Evolutionary conservation across 2,888 invertebrate species (phyloP).

Genomic region (Polydrusus cervinus): DNA sequence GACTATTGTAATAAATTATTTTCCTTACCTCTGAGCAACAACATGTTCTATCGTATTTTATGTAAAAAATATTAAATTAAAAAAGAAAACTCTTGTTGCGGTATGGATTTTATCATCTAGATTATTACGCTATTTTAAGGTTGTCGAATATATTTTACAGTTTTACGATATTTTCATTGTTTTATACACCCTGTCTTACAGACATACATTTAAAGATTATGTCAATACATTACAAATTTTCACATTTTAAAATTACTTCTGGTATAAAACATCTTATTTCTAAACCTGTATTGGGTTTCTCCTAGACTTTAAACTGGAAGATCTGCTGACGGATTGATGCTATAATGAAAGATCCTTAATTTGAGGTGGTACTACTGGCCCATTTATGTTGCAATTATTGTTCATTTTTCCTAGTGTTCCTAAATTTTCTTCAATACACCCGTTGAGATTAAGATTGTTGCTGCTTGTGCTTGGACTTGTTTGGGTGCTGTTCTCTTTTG

Average conservation of each 20-base stretch:
- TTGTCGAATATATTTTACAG: not conserved
- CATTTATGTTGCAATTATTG: conserved; percentile 69
- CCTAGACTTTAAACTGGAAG: conserved; percentile 68
- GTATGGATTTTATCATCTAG: too few relatives aligned
- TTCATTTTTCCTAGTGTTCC: conserved; percentile 65
- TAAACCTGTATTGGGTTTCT: conserved; percentile 69
- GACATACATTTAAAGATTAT: conserved; percentile 11
- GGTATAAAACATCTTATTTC: conserved; percentile 49
- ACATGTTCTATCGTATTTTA: too few relatives aligned
- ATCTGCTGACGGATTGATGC: conserved; percentile 65
- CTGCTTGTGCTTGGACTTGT: conserved; percentile 63
- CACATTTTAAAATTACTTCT: conserved; percentile 26
- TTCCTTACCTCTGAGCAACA: too few relatives aligned
- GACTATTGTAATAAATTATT: too few relatives aligned
- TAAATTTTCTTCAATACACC: conserved; percentile 60
- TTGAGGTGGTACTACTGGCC: conserved; percentile 65
- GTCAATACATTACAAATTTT: conserved; percentile 11
- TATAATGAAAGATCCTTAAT: conserved; percentile 69
- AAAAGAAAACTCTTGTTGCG: too few relatives aligned
- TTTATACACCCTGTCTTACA: conserved; percentile 15
- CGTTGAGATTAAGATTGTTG: conserved; percentile 60
- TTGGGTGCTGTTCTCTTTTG: conserved; percentile 68
- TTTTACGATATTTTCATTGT: not conserved
- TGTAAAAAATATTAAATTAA: too few relatives aligned
- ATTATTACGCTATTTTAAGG: not conserved